A percentile compares a stretch with the other conserved stretches of the same genome.
Conservation (phyloP, 2,113 vertebrate species). For the Toxostoma redivivum region DNA sequence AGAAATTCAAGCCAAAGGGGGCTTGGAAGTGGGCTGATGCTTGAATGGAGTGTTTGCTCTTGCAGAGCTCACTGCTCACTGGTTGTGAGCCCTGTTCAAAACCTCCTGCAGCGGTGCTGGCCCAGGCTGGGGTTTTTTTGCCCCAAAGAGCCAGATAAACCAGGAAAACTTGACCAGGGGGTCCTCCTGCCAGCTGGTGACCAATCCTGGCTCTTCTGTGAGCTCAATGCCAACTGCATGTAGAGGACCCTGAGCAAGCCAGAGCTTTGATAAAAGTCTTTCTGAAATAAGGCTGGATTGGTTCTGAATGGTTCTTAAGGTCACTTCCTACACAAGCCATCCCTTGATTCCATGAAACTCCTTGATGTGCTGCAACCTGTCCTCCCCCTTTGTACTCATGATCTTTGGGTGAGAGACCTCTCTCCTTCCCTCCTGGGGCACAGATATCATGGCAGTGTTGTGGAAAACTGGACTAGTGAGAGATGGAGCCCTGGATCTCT, state of each 20-base stretch:
- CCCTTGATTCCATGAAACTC: not conserved
- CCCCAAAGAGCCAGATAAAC: not conserved
- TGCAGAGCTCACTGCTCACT: not conserved
- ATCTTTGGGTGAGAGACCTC: not conserved
- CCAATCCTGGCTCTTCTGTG: not conserved
- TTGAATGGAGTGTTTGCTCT: not conserved
- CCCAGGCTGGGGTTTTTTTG: fast-evolving
- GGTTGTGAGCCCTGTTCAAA: not conserved
- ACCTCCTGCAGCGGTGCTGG: not conserved
- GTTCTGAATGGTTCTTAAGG: not conserved
- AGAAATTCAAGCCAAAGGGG: not conserved
- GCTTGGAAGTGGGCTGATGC: not conserved
- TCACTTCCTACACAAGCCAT: not conserved
- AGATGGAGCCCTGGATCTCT: not conserved
- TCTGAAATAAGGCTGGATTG: not conserved
- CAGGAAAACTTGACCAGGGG: not conserved
- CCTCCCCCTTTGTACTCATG: not conserved
- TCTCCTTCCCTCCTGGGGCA: not conserved
- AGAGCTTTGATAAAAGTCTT: not conserved
- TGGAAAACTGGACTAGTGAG: not conserved
- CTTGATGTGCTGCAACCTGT: not conserved
- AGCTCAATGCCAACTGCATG: not conserved
- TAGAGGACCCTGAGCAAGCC: not conserved
- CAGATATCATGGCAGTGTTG: not conserved
- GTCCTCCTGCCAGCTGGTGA: not conserved